Conservation (phyloP, 2,888 invertebrate genomes). For the Anoplius nigerrimus region DNA sequence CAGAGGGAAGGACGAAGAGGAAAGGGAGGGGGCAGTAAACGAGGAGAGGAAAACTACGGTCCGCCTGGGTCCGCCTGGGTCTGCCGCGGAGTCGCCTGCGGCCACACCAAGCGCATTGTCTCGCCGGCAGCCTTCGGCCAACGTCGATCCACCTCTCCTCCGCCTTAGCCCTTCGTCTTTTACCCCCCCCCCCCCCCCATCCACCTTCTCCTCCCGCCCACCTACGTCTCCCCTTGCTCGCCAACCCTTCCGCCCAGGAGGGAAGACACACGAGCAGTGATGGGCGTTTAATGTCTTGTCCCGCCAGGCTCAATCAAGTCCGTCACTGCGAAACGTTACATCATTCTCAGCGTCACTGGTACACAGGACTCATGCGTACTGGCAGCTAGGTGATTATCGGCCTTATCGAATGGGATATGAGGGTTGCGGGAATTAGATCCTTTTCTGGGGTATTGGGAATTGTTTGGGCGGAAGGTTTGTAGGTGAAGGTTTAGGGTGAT, state of each 20-base stretch:
- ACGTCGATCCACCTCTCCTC: slow-evolving; percentile 34
- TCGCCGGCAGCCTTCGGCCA: slow-evolving; percentile 53
- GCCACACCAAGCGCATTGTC: slow-evolving; percentile 65
- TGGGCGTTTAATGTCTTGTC: no score
- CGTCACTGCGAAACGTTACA: no score
- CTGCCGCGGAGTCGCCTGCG: slow-evolving; percentile 54
- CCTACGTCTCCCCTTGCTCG: slow-evolving; percentile 17
- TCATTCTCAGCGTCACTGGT: no score
- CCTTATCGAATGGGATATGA: no score
- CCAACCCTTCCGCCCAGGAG: slow-evolving; percentile 13
- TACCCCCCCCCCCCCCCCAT: slow-evolving; percentile 12
- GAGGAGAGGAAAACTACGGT: slow-evolving; percentile 48
- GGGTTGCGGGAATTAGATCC: no score
- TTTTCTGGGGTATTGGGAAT: no score
- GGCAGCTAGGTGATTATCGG: no score
- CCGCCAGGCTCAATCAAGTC: no score
- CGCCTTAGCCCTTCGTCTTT: slow-evolving; percentile 21
- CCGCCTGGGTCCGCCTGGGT: no score
- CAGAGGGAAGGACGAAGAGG: slow-evolving; percentile 6
- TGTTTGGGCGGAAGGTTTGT: no score
- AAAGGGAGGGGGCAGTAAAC: slow-evolving; percentile 27
- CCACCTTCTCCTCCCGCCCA: slow-evolving; percentile 22
- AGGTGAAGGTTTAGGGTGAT: no score
- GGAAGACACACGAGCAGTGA: slow-evolving; percentile 6
- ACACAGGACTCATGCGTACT: no score